phyloP scores from a whole-genome alignment of 2,113 vertebrate genomes.

The Martes martes region DNA sequence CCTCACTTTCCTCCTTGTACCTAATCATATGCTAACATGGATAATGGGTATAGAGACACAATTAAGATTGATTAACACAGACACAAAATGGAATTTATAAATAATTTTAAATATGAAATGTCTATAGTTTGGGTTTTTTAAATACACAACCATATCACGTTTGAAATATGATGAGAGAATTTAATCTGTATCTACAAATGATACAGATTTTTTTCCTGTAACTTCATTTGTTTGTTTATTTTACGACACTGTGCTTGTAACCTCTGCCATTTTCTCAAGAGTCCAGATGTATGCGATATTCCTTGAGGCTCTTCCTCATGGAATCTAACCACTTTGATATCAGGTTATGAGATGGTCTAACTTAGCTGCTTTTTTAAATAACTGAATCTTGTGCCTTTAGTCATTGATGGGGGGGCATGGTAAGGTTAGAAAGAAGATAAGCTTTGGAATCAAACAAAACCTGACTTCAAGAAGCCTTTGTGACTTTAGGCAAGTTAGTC shows the following conservation, averaged over 20 bases:
- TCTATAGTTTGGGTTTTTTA: neutral
- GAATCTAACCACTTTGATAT: neutral
- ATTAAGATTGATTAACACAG: neutral
- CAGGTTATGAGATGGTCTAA: neutral
- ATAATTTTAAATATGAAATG: neutral
- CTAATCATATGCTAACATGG: neutral
- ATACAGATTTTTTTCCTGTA: neutral
- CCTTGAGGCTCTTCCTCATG: neutral
- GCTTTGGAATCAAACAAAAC: neutral
- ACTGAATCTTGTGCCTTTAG: neutral
- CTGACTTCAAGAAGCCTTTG: neutral
- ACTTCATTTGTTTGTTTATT: neutral
- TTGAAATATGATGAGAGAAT: neutral
- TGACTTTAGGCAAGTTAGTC: neutral
- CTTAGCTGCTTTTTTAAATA: neutral
- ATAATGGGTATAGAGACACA: neutral
- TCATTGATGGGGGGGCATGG: neutral
- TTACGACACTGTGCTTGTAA: neutral
- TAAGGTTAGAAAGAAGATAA: neutral
- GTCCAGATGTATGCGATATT: neutral
- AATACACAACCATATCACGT: neutral
- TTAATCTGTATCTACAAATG: neutral
- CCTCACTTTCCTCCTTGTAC: neutral
- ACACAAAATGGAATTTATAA: neutral
- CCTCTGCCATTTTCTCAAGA: neutral